A percentile compares a stretch with the other conserved stretches of the same genome.
phyloP scores from a whole-genome alignment of 2,113 vertebrate species.

The Chaetodon auriga region DNA sequence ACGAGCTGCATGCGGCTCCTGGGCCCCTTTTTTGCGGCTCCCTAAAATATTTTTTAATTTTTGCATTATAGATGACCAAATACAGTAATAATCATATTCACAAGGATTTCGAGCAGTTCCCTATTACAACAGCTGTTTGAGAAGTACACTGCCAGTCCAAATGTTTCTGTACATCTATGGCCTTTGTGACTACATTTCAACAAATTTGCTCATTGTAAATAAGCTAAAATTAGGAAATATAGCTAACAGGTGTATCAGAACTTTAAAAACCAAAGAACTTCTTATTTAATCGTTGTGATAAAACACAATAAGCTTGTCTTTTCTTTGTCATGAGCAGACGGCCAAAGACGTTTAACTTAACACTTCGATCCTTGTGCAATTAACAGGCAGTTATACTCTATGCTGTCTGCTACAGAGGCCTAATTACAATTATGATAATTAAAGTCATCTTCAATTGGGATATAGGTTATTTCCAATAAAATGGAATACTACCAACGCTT shows the following conservation, averaged over 20 bases:
- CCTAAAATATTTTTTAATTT: conserved; percentile 84
- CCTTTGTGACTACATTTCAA: conserved; percentile 12
- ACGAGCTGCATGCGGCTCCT: conserved; percentile 83
- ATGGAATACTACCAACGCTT: not conserved
- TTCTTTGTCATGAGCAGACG: not conserved
- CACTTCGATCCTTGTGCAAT: not conserved
- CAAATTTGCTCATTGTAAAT: conserved; percentile 24
- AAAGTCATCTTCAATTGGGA: not conserved
- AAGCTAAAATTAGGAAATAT: not conserved
- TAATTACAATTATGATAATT: not conserved
- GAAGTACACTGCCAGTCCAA: conserved; percentile 55
- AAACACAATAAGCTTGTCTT: not conserved
- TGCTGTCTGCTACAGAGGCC: not conserved
- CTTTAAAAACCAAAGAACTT: not conserved
- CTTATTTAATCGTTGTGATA: not conserved
- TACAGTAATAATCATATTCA: conserved; percentile 77
- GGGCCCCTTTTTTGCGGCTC: conserved; percentile 85
- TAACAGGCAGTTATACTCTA: too few species aligned
- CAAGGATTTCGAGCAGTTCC: conserved; percentile 69
- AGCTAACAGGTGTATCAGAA: not conserved
- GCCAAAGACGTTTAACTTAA: too few species aligned
- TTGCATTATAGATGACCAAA: conserved; percentile 81
- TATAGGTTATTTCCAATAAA: not conserved
- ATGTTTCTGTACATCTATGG: conserved; percentile 10
- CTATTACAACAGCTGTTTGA: conserved; percentile 61